Conservation (phyloP, 2,797 vertebrate species). For the Phataginus tricuspis region DNA sequence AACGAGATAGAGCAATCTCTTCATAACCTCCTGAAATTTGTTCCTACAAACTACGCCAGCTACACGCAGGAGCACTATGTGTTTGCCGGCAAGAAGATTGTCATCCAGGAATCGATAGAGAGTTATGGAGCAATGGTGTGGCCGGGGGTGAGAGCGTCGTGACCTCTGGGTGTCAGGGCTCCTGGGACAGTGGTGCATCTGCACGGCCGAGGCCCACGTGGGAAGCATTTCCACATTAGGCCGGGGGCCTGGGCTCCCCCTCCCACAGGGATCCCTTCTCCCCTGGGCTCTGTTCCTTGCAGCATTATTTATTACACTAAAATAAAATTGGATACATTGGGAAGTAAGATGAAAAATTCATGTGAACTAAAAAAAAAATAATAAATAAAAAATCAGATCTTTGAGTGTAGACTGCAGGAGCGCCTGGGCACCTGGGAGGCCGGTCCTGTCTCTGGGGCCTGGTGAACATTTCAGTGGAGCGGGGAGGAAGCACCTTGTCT, state of each 20-base stretch:
- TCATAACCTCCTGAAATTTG: constrained; percentile 85
- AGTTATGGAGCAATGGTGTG: constrained; percentile 91
- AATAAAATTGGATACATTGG: not conserved
- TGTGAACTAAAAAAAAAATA: not conserved
- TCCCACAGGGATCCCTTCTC: not conserved
- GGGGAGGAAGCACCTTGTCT: too few relatives aligned
- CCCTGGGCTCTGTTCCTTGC: not conserved
- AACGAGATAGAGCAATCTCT: constrained; percentile 70
- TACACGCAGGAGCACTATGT: constrained; percentile 87
- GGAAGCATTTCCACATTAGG: too few relatives aligned
- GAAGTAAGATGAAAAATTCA: not conserved
- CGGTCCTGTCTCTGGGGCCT: too few relatives aligned
- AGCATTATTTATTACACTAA: not conserved
- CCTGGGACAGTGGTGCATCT: too few relatives aligned
- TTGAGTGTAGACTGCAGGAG: too few relatives aligned
- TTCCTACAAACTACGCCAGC: constrained; percentile 86
- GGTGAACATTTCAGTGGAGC: too few relatives aligned
- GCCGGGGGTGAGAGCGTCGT: constrained; percentile 90
- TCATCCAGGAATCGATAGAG: constrained; percentile 91
- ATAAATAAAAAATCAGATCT: not conserved
- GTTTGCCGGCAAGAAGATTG: constrained; percentile 90
- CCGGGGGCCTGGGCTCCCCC: too few relatives aligned
- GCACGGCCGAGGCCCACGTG: too few relatives aligned
- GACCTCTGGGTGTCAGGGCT: fast-evolving
- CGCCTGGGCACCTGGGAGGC: too few relatives aligned